A percentile compares a stretch with the other conserved stretches of the same genome.
These are phyloP conservation scores for Porites rus DNA, from an alignment of 92 coral and sea anemone genomes.

Conservation along the genomic window DNA sequence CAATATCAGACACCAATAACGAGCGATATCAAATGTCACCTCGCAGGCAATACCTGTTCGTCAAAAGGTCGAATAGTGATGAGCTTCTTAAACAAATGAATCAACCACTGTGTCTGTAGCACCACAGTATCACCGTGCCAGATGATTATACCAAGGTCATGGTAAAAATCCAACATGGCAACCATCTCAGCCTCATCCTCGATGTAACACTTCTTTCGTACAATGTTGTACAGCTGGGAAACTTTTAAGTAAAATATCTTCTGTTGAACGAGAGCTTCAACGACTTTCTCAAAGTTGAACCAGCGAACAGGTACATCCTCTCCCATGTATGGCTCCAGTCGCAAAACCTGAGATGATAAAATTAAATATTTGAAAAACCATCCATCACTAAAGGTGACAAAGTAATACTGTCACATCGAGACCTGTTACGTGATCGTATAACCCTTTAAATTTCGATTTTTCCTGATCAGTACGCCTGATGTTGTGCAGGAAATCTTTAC, in stretches of 20 bases:
- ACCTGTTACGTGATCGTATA: too few species aligned
- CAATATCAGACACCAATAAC: too few species aligned
- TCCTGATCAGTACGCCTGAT: too few species aligned
- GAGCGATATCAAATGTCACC: too few species aligned
- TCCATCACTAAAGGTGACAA: too few species aligned
- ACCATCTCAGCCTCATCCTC: slow-evolving; percentile 68
- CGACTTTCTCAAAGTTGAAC: slow-evolving; percentile 87
- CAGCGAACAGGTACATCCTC: slow-evolving; percentile 85
- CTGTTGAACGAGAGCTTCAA: slow-evolving; percentile 63
- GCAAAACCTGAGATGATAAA: slow-evolving; percentile 36
- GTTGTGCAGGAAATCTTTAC: too few species aligned
- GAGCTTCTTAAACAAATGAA: slow-evolving; percentile 73
- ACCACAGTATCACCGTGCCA: slow-evolving; percentile 81
- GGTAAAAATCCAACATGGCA: slow-evolving; percentile 75
- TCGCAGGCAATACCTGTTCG: slow-evolving; percentile 65
- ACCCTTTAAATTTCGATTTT: too few species aligned
- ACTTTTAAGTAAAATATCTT: slow-evolving; percentile 66
- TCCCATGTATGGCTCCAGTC: slow-evolving; percentile 88
- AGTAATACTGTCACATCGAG: too few species aligned
- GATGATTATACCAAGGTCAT: slow-evolving; percentile 77
- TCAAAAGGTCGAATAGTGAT: slow-evolving; percentile 79
- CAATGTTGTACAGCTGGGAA: slow-evolving; percentile 69
- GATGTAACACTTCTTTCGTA: slow-evolving; percentile 67
- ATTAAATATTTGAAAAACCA: neutral
- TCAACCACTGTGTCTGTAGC: slow-evolving; percentile 77